A percentile compares a stretch with the other conserved stretches of the same genome.
Conservation (phyloP, 2,797 vertebrate species). For the Pogoniulus pusillus region DNA sequence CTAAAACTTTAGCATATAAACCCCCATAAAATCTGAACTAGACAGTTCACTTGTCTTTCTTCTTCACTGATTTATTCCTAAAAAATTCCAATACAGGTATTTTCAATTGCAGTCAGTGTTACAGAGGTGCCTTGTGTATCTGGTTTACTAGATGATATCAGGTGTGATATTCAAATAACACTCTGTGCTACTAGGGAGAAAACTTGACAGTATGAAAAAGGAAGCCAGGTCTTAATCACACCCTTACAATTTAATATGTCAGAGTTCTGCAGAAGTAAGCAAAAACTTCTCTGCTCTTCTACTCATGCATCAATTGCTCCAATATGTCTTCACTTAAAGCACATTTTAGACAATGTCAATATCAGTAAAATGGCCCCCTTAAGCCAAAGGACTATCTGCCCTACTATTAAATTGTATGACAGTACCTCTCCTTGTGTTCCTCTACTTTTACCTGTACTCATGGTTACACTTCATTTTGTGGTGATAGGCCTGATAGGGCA, state of each 20-base stretch:
- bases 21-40: neutral
- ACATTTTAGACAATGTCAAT: neutral
- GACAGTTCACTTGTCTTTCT: neutral
- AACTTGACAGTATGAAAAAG: neutral
- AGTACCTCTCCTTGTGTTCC: neutral
- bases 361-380: neutral
- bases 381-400: neutral
- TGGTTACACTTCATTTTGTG: neutral
- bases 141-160: neutral
- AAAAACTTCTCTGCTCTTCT: neutral
- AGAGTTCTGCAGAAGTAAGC: neutral
- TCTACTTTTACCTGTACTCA: neutral
- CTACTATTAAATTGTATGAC: neutral
- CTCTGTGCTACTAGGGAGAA: neutral
- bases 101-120: neutral
- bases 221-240: neutral
- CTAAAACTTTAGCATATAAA: neutral
- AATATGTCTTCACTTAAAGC: neutral
- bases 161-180: neutral
- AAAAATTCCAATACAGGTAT: neutral
- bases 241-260: neutral
- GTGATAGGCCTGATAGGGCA: too few species aligned
- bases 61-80: neutral
- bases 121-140: neutral
- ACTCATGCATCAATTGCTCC: neutral